A percentile compares a stretch with the other conserved stretches of the same genome.
Conservation (phyloP, 2,888 invertebrate genomes). For the Branchellion lobata region DNA sequence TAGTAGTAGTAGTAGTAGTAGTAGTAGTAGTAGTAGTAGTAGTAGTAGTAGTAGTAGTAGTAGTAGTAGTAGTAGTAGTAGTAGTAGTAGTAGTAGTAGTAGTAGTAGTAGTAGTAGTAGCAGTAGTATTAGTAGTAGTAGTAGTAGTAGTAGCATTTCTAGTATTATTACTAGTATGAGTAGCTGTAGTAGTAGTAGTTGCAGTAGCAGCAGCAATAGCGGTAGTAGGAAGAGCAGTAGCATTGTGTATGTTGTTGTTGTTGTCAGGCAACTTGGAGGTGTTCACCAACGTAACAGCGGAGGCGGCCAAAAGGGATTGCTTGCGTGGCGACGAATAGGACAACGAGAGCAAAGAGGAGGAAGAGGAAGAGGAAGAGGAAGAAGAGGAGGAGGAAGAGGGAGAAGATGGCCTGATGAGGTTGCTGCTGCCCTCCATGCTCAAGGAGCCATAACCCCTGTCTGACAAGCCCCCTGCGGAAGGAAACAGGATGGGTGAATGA, state of each 20-base stretch:
- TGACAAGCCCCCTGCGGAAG: constrained; percentile 61
- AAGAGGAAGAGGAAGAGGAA: not conserved
- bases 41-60: too few relatives aligned
- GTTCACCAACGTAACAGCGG: not conserved
- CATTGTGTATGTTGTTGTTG: not conserved
- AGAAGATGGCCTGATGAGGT: not conserved
- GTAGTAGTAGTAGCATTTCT: too few relatives aligned
- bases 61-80: too few relatives aligned
- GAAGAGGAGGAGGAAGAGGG: constrained; percentile 38
- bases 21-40: too few relatives aligned
- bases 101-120: not conserved
- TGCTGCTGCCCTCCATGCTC: constrained; percentile 61
- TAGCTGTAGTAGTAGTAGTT: too few relatives aligned
- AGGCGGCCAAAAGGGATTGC: not conserved
- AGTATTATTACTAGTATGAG: too few relatives aligned
- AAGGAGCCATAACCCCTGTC: constrained; percentile 65
- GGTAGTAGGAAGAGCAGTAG: not conserved
- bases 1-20: too few relatives aligned
- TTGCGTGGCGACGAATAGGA: not conserved
- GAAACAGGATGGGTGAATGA: too few relatives aligned
- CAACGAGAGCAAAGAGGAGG: too few relatives aligned
- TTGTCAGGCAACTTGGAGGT: not conserved
- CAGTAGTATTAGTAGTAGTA: too few relatives aligned
- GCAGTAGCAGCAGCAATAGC: too few relatives aligned
- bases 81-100: too few relatives aligned